phyloP scores from a whole-genome alignment of 2,888 invertebrate species.

The Nematopogon swammerdamellus region DNA sequence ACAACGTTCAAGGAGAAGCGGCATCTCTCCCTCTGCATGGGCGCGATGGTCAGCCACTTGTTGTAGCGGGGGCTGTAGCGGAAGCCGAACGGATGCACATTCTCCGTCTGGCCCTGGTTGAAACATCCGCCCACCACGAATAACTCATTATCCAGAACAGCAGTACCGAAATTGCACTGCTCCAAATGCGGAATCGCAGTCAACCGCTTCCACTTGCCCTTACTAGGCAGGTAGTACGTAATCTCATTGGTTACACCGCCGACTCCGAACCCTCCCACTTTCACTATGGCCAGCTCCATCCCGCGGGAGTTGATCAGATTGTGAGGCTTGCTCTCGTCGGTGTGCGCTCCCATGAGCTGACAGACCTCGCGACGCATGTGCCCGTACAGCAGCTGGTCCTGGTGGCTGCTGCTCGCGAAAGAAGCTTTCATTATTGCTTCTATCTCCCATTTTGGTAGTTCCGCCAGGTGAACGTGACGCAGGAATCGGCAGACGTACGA shows the following conservation, averaged over 20 bases:
- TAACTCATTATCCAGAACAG: slow-evolving; percentile 64
- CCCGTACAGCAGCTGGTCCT: slow-evolving; percentile 26
- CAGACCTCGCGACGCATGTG: slow-evolving; percentile 30
- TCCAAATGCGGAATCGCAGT: slow-evolving; percentile 71
- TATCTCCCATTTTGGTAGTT: slow-evolving; percentile 30
- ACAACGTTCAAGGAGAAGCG: slow-evolving; percentile 64
- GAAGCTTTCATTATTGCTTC: slow-evolving; percentile 18
- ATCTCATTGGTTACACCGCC: slow-evolving; percentile 67
- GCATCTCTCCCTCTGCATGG: slow-evolving; percentile 63
- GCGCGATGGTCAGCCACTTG: slow-evolving; percentile 66
- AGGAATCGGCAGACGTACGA: slow-evolving; percentile 38
- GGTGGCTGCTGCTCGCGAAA: slow-evolving; percentile 14
- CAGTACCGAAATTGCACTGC: slow-evolving; percentile 70
- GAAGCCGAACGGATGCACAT: slow-evolving; percentile 71
- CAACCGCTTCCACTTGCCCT: slow-evolving; percentile 60
- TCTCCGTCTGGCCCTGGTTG: slow-evolving; percentile 64
- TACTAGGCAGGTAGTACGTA: slow-evolving; percentile 58
- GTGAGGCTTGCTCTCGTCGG: slow-evolving; percentile 10
- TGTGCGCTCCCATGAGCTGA: slow-evolving; percentile 14
- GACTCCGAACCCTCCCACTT: slow-evolving; percentile 67
- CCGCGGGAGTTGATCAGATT: slow-evolving; percentile 60
- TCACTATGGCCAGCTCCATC: slow-evolving; percentile 65
- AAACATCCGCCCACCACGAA: slow-evolving; percentile 72
- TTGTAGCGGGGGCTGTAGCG: slow-evolving; percentile 59
- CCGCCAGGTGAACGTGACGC: slow-evolving; percentile 39